A percentile compares a stretch with the other conserved stretches of the same genome.
Conservation (phyloP, 1,140 invertebrate genomes). For the Ridgeia piscesae region DNA sequence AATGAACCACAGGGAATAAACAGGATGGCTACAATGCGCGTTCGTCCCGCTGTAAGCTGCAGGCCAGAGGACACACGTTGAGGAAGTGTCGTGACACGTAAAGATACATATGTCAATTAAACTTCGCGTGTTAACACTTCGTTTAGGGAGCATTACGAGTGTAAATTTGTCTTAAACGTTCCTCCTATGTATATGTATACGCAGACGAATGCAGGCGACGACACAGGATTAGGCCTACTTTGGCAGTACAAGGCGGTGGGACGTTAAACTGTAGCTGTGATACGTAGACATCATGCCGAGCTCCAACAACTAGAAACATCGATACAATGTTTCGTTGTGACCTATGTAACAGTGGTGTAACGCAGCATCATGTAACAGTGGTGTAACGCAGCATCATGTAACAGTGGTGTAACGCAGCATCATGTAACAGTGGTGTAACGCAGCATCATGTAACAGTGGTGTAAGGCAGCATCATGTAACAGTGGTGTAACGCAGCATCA, state of each 20-base stretch:
- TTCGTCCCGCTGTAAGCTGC: background rate
- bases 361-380: background rate
- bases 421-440: background rate
- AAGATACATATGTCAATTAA: background rate
- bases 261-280: background rate
- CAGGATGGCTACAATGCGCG: background rate
- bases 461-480: background rate
- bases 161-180: background rate
- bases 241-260: background rate
- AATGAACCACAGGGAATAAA: background rate
- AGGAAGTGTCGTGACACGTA: background rate
- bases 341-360: background rate
- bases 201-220: background rate
- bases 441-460: background rate
- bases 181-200: background rate
- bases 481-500: background rate
- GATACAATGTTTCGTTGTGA: background rate
- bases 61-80: background rate
- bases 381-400: no score
- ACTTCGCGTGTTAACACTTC: background rate
- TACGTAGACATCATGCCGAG: background rate
- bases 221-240: background rate
- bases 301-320: background rate
- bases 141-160: background rate
- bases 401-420: background rate